A percentile compares a stretch with the other conserved stretches of the same genome.
These are phyloP conservation scores for Indicator indicator DNA, from an alignment of 2,113 vertebrate species.

Conservation along the genomic window DNA sequence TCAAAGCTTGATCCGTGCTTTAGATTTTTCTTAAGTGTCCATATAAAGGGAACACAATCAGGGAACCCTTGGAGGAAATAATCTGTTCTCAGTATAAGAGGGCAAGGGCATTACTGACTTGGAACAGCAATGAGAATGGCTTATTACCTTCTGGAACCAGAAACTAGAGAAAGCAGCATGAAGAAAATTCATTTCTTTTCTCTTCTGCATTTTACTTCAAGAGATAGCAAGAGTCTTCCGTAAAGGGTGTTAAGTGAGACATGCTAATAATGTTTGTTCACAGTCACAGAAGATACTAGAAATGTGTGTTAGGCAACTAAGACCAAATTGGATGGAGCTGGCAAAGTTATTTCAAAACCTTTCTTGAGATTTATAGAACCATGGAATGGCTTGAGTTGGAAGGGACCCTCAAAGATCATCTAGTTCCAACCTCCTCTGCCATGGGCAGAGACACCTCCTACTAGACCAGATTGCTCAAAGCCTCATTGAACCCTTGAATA, in stretches of 20 bases:
- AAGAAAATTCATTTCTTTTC: background rate
- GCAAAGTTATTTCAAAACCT: background rate
- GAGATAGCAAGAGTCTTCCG: background rate
- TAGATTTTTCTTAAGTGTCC: background rate
- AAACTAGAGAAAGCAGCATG: background rate
- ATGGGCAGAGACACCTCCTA: too few species aligned
- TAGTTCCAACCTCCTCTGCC: too few species aligned
- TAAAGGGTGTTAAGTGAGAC: background rate
- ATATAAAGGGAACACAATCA: background rate
- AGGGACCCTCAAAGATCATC: too few species aligned
- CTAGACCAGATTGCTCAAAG: too few species aligned
- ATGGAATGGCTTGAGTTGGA: too few species aligned
- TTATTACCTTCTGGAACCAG: background rate
- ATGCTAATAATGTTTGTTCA: background rate
- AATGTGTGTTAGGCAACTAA: background rate
- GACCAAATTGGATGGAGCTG: background rate
- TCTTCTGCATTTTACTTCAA: background rate
- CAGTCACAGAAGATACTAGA: background rate
- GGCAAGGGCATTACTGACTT: background rate
- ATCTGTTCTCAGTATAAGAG: background rate
- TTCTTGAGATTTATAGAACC: background rate
- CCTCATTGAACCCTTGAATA: too few species aligned
- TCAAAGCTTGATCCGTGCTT: background rate
- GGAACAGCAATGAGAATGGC: background rate
- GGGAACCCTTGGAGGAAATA: background rate